phyloP scores from a whole-genome alignment of 2,888 invertebrate genomes.

The Torymus auratus region DNA sequence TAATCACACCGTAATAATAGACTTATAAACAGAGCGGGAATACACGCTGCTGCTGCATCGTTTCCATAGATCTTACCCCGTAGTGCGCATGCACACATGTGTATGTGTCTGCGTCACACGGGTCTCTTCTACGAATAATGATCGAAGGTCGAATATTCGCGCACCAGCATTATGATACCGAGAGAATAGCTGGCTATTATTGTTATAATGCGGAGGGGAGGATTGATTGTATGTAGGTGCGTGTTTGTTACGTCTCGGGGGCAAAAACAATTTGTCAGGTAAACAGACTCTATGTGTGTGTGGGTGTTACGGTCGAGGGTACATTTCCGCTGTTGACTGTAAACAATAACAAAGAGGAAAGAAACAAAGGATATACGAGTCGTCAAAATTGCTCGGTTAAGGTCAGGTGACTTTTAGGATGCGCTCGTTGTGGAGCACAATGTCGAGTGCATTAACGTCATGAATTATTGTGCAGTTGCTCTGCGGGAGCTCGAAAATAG shows the following conservation, averaged over 20 bases:
- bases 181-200: conserved; percentile 30
- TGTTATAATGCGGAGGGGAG: conserved; percentile 20
- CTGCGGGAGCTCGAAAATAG: no score
- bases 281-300: conserved; percentile 63
- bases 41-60: background rate
- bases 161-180: conserved; percentile 4
- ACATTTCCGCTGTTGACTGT: background rate
- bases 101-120: background rate
- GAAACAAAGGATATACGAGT: background rate
- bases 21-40: conserved; percentile 18
- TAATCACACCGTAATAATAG: conserved; percentile 8
- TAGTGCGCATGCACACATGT: background rate
- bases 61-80: conserved; percentile 23
- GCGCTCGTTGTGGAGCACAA: no score
- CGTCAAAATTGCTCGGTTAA: no score
- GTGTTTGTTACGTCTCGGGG: background rate
- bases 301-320: background rate
- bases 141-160: conserved; percentile 35
- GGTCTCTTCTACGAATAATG: conserved; percentile 34
- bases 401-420: no score
- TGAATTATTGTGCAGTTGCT: no score
- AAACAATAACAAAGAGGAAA: no score
- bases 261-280: conserved; percentile 51
- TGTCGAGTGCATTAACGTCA: no score
- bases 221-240: background rate